Evolutionary conservation across 2,888 invertebrate species (phyloP), one percentile per base, ranked within the genome.

Genomic region (Adineta ricciae): DNA sequence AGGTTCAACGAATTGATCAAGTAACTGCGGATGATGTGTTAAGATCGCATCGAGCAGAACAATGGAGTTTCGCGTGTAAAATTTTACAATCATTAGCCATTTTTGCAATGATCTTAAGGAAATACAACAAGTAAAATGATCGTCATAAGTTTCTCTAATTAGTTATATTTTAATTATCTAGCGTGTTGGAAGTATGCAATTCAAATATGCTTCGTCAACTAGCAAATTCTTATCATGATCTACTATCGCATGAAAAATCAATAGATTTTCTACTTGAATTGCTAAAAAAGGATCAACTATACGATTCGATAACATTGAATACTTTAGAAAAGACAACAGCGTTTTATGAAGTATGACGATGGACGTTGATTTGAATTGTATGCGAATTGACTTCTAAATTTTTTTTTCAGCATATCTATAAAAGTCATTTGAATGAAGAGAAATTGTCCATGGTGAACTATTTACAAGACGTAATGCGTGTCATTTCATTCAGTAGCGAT

Each of bases 211-310:
- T 32, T 83, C 52, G 54, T 78, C 24, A 82, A 50, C 21, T 96
- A 0, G 97, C 96, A 0, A 93, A 93, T 64, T 93, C 95, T 0
- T 93, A 94, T 50, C 84, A 56, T 38, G 98, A 99, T 91, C 95
- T 98, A 92, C 92, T 93, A 3, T 94, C 89, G 14, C 97, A 98
- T 91, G 99, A 99, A 90, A 94, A 94, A 87, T 93, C 94, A 0
- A 91, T 99, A 1, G 98, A 99, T 89, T 93, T 93, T 83, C 94
- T 95, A 88, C 93, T 96, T 36, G 96, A 97, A 86, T 92, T 97
- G 85, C 92, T 97, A 4, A 94, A 95, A 89, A 93, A 93, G 82
- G 96, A 96, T 91, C 96, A 96, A 88, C 88, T 89, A 78, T 54
- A 86, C 82, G 52, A 83, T 36, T 50, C 46, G 7, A 84, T 96